Conservation (phyloP, 2,113 vertebrate species). For the Asarcornis scutulata region DNA sequence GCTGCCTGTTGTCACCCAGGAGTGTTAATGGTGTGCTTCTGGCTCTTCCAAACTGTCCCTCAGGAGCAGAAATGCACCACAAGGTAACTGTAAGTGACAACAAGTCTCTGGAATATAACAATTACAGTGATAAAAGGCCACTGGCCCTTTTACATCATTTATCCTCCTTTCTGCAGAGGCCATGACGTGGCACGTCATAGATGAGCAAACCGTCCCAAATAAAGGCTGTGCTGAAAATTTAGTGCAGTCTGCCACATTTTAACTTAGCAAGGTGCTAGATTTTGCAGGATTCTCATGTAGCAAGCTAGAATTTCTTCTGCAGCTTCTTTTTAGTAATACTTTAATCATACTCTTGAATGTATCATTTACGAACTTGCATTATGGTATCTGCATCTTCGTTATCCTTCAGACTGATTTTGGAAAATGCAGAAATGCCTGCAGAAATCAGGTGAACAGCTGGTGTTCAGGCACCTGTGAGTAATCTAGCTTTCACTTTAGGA, state of each 20-base stretch:
- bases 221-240: not conserved
- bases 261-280: not conserved
- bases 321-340: not conserved
- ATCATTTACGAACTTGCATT: not conserved
- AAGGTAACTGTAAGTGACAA: not conserved
- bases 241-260: accelerated
- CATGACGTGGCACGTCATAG: accelerated
- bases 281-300: not conserved
- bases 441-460: not conserved
- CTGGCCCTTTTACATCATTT: accelerated
- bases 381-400: not conserved
- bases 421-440: not conserved
- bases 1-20: not conserved
- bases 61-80: not conserved
- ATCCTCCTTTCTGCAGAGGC: not conserved
- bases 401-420: not conserved
- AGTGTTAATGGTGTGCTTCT: not conserved
- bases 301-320: not conserved
- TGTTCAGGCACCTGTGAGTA: not conserved
- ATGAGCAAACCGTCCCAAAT: not conserved
- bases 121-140: accelerated
- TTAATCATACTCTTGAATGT: not conserved
- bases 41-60: not conserved
- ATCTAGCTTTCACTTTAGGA: not conserved
- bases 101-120: not conserved